Conservation (phyloP, 2,888 invertebrate genomes). For the Tiphia femorata region DNA sequence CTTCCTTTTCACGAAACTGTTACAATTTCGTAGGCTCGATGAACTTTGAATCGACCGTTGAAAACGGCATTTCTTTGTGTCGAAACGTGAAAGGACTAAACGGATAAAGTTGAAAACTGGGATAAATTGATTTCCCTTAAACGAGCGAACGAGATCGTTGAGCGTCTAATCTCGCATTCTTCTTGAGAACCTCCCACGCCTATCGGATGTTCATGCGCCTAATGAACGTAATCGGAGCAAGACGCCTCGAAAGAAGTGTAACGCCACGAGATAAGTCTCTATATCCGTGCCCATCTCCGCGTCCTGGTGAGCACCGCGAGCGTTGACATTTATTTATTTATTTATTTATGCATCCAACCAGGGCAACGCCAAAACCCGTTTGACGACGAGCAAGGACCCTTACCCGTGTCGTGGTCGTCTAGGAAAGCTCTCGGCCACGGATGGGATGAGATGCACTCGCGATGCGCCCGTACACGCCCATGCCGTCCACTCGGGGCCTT, state of each 20-base stretch:
- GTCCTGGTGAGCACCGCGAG: too few species aligned
- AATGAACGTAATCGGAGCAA: slow-evolving; percentile 61
- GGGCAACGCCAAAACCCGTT: slow-evolving; percentile 56
- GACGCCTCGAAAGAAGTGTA: slow-evolving; percentile 58
- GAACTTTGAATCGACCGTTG: too few species aligned
- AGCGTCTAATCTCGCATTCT: too few species aligned
- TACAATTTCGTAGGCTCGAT: too few species aligned
- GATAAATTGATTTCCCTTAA: too few species aligned
- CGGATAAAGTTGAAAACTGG: too few species aligned
- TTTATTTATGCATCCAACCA: slow-evolving; percentile 61
- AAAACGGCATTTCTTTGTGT: too few species aligned
- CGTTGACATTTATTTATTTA: slow-evolving; percentile 60
- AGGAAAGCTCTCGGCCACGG: slow-evolving; percentile 28
- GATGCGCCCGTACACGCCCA: neutral
- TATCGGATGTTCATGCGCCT: slow-evolving; percentile 63
- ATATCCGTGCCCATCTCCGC: slow-evolving; percentile 48
- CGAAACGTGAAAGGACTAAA: too few species aligned
- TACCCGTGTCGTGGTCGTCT: slow-evolving; percentile 45
- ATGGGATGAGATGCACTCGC: neutral
- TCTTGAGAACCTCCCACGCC: slow-evolving; percentile 39
- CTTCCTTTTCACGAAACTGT: too few species aligned
- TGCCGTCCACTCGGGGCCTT: neutral
- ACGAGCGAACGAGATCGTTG: too few species aligned
- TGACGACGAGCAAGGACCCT: slow-evolving; percentile 54
- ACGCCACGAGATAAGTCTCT: slow-evolving; percentile 53